These are phyloP conservation scores for Biston stratarius DNA, from an alignment of 2,888 invertebrate genomes.

Conservation along the genomic window DNA sequence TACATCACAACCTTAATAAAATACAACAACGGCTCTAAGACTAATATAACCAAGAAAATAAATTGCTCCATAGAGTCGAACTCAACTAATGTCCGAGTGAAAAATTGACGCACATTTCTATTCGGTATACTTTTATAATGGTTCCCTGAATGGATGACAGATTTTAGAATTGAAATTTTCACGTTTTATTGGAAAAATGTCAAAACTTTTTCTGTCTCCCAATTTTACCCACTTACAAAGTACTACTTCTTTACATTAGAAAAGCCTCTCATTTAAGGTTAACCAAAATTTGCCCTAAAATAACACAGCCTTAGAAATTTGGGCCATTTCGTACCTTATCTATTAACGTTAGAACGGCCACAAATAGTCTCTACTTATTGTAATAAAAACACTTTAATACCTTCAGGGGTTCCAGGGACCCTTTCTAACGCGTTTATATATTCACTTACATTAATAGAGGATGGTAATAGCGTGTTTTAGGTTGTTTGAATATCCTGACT, in stretches of 20 bases:
- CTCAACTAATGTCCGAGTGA: slow-evolving; percentile 35
- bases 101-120: slow-evolving; percentile 34
- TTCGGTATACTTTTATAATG: slow-evolving; percentile 20
- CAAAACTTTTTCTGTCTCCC: too few relatives aligned
- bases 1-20: background rate
- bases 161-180: background rate
- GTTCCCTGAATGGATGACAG: slow-evolving; percentile 1
- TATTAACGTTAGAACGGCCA: slow-evolving; percentile 14
- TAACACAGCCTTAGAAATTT: background rate
- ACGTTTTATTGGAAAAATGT: background rate
- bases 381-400: slow-evolving; percentile 20
- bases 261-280: slow-evolving; percentile 1
- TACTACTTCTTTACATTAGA: too few relatives aligned
- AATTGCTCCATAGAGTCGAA: slow-evolving; percentile 32
- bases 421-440: slow-evolving; percentile 25
- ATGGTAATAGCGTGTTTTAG: slow-evolving; percentile 9
- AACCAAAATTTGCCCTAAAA: slow-evolving; percentile 7
- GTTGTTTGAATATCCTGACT: slow-evolving; percentile 24
- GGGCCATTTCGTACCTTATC: slow-evolving; percentile 13
- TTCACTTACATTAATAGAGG: slow-evolving; percentile 24
- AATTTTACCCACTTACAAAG: too few relatives aligned
- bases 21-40: slow-evolving; percentile 2
- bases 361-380: slow-evolving; percentile 19
- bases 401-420: slow-evolving; percentile 19
- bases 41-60: slow-evolving; percentile 23